Percentiles rank a stretch among this genome's conserved stretches.
phyloP scores from a whole-genome alignment of 2,797 vertebrate genomes.

The Hydrophis major region DNA sequence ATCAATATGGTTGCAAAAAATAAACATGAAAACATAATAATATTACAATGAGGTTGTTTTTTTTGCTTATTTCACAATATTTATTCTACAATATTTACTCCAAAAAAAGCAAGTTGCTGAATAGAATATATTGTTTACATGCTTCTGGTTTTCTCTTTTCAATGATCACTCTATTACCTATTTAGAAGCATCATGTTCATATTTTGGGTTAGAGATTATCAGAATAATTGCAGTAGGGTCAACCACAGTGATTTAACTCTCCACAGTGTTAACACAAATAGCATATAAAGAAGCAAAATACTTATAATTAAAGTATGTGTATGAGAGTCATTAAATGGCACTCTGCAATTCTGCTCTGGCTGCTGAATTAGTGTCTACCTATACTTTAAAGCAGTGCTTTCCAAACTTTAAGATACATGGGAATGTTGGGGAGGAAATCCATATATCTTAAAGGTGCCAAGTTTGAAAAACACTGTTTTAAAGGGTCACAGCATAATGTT shows the following conservation, averaged over 20 bases:
- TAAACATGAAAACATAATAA: not conserved
- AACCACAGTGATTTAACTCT: not conserved
- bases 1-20: not conserved
- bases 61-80: not conserved
- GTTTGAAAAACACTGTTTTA: not conserved
- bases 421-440: not conserved
- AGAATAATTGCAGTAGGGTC: not conserved
- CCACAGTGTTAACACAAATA: not conserved
- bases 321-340: not conserved
- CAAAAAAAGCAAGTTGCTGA: not conserved
- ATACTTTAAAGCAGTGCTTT: not conserved
- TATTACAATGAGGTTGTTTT: not conserved
- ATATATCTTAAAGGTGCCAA: not conserved
- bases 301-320: not conserved
- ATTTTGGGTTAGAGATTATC: not conserved
- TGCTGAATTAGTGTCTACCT: not conserved
- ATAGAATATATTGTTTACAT: not conserved
- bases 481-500: not conserved
- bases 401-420: not conserved
- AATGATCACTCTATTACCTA: not conserved
- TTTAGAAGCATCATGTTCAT: not conserved
- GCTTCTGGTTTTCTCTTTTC: not conserved
- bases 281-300: not conserved
- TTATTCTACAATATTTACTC: not conserved
- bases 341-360: not conserved